Percentiles rank a stretch among this genome's conserved stretches.
Conservation (phyloP, 2,113 vertebrate genomes). For the Spermophilus dauricus region DNA sequence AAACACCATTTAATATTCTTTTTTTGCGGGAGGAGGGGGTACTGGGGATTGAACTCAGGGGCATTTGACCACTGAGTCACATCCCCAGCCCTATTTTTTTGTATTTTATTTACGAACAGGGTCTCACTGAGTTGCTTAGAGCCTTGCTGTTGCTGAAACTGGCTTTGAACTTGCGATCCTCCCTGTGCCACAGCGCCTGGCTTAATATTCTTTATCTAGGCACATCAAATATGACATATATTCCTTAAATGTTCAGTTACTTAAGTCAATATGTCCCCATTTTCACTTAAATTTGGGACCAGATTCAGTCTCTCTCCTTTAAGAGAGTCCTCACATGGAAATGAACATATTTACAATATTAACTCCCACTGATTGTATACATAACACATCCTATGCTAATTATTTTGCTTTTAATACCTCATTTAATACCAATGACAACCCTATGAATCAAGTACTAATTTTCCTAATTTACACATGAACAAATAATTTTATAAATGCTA, state of each 20-base stretch:
- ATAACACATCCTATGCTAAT: background rate
- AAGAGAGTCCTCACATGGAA: background rate
- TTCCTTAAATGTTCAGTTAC: background rate
- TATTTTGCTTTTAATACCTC: conserved; percentile 26
- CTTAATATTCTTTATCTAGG: background rate
- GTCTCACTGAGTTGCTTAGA: too few species aligned
- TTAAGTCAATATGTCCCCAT: background rate
- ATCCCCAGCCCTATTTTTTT: too few species aligned
- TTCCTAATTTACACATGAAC: conserved; percentile 35
- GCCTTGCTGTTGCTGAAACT: too few species aligned
- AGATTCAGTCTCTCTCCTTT: background rate
- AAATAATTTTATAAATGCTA: conserved; percentile 31
- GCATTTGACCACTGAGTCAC: too few species aligned
- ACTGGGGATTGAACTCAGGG: too few species aligned
- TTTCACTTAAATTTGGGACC: conserved; percentile 25
- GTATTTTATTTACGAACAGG: too few species aligned
- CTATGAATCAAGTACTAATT: background rate
- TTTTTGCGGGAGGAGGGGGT: background rate
- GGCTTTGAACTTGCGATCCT: too few species aligned
- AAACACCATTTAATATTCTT: background rate
- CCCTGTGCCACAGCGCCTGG: too few species aligned
- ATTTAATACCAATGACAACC: background rate
- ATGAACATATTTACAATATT: conserved; percentile 36
- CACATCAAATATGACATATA: background rate
- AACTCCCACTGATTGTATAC: background rate